Conservation (phyloP, 2,113 vertebrate species). For the Camelus dromedarius region DNA sequence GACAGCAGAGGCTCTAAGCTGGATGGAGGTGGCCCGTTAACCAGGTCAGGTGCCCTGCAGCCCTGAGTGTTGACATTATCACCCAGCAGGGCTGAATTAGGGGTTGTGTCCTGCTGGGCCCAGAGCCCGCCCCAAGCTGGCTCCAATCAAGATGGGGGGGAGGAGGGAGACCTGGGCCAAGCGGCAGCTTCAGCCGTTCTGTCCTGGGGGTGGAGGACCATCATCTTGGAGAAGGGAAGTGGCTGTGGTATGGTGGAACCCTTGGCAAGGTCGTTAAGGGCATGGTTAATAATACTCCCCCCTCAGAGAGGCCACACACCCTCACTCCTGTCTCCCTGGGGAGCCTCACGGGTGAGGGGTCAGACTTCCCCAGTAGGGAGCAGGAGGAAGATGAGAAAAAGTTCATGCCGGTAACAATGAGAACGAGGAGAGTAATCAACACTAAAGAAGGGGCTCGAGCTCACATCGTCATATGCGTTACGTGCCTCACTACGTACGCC, state of each 20-base stretch:
- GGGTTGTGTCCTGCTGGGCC: neutral
- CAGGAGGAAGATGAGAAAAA: neutral
- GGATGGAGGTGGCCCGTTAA: neutral
- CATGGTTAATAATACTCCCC: neutral
- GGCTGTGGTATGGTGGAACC: neutral
- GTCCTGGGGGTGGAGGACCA: neutral
- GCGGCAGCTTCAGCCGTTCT: neutral
- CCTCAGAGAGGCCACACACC: neutral
- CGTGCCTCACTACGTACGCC: accelerated
- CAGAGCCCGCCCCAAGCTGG: neutral
- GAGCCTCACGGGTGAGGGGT: neutral
- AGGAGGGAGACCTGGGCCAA: neutral
- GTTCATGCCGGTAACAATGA: accelerated
- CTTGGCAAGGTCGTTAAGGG: neutral
- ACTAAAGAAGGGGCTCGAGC: neutral
- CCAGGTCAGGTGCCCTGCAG: neutral
- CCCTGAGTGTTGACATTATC: neutral
- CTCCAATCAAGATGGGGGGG: too few relatives aligned
- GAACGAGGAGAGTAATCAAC: neutral
- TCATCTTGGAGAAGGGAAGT: neutral
- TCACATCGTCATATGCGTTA: accelerated
- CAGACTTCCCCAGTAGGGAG: neutral
- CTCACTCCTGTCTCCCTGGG: neutral
- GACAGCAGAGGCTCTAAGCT: neutral
- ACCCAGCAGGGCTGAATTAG: too few relatives aligned